Base-by-base conservation (phyloP, 2,888 invertebrate species). In the Lampropteryx suffumata region DNA sequence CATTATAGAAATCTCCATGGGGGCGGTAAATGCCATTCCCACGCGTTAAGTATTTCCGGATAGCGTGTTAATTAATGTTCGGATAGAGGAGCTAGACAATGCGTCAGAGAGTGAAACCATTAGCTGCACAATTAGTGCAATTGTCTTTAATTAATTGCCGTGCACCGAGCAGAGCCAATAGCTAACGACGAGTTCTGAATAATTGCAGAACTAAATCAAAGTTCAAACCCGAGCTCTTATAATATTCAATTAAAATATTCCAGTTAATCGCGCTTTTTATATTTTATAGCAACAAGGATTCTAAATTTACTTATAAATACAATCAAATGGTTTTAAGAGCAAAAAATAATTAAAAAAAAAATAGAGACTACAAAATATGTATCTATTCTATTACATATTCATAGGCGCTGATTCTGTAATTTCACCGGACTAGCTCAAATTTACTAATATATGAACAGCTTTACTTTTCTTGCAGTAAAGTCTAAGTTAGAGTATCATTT, bases 71-170 rank as follows among this genome's bases (percentile, higher is more conserved):
- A 84, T 82, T 74, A 79, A 79, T 73, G 76, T 64, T 76, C 70
- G 71, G 71, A 69, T 76, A 71, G 76, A 71, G 61, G 67, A 72
- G 77, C 79, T 81, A 83, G 84, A 85, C 85, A 86, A 83, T 81
- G 83, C 82, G 76, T 79, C 78, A 82, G 74, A 67, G 78, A 80
- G 71, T 71, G 67, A 65, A 71, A 67, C 82, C 80, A 84, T 84
- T 86, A 85, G 76, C 82, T 82, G 82, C 80, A 82, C 87, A 88
- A 88, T 89, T 90, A 86, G 80, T 84, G 84, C 87, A 87, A 88
- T 88, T 87, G 87, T 81, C 76, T 80, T 82, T 83, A 87, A 89
- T 88, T 84, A 84, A 87, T 86, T 75, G 79, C 76, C 62, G 76
- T 69, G 64, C 71, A 73, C 71, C 79, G 72, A 64, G 73, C 53